Evolutionary conservation across 53 echinoderm and acorn worm genomes (phyloP).

Genomic region (Pentamera pediparva): DNA sequence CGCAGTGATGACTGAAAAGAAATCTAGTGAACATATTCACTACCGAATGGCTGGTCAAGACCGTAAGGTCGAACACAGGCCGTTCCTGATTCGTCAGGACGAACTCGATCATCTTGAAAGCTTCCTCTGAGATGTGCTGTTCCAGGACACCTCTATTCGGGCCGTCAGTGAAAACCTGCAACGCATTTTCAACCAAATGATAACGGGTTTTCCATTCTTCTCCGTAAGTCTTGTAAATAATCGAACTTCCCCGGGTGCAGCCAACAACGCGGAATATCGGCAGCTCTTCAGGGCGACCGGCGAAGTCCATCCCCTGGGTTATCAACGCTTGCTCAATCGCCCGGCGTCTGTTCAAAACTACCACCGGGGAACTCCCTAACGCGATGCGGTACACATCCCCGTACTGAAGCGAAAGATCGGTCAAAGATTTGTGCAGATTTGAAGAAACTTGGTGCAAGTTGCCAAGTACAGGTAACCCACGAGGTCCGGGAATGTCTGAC

Average conservation of each 20-base stretch:
- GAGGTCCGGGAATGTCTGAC: background rate
- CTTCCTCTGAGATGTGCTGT: conserved; percentile 46
- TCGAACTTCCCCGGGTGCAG: conserved; percentile 9
- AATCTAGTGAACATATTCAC: conserved; percentile 74
- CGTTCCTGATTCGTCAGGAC: conserved; percentile 51
- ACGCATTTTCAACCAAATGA: conserved; percentile 41
- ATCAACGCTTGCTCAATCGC: conserved; percentile 47
- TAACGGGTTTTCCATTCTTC: conserved; percentile 57
- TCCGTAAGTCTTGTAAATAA: conserved; percentile 47
- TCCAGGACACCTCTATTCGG: conserved; percentile 35
- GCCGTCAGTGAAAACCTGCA: conserved; percentile 56
- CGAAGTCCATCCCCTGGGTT: conserved; percentile 51
- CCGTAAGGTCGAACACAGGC: conserved; percentile 36
- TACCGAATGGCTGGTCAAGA: conserved; percentile 56
- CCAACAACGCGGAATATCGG: conserved; percentile 37
- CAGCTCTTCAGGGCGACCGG: conserved; percentile 52
- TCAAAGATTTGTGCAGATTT: conserved; percentile 3
- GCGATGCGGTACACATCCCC: conserved; percentile 62
- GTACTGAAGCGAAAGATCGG: conserved; percentile 41
- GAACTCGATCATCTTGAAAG: conserved; percentile 48
- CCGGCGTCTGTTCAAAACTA: conserved; percentile 51
- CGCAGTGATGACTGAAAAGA: conserved; percentile 61
- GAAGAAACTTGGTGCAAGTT: background rate
- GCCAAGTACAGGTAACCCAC: background rate
- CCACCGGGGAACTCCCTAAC: conserved; percentile 51